Conservation (phyloP, 2,888 invertebrate species). For the Tetragnatha montana region DNA sequence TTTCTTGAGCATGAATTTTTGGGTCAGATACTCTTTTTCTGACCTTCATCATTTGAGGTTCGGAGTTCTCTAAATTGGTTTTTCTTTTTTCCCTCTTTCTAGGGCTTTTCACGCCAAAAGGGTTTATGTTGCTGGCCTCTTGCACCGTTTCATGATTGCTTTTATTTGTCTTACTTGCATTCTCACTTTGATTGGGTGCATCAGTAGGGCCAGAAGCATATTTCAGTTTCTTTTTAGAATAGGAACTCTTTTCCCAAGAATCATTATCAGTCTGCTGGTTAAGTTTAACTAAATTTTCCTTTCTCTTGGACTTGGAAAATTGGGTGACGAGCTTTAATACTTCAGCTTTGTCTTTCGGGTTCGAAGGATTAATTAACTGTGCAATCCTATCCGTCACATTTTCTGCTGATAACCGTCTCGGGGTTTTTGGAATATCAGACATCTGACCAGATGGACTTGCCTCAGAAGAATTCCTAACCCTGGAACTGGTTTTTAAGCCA, state of each 20-base stretch:
- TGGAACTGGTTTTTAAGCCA: not conserved
- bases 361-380: constrained; percentile 45
- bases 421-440: too few relatives aligned
- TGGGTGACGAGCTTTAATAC: constrained; percentile 27
- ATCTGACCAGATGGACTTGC: too few relatives aligned
- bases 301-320: constrained; percentile 44
- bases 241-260: not conserved
- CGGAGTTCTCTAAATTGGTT: not conserved
- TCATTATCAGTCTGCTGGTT: constrained; percentile 35
- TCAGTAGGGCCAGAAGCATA: not conserved
- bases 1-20: not conserved
- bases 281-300: constrained; percentile 35
- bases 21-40: not conserved
- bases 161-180: not conserved
- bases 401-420: not conserved
- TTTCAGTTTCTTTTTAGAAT: not conserved
- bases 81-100: not conserved
- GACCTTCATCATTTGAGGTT: not conserved
- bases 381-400: constrained; percentile 17
- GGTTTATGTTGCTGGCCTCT: not conserved
- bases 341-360: constrained; percentile 43
- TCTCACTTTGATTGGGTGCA: not conserved
- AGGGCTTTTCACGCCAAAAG: not conserved
- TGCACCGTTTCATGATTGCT: not conserved
- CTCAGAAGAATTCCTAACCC: too few relatives aligned